phyloP scores from a whole-genome alignment of 2,888 invertebrate species.

The Coremacera marginata region DNA sequence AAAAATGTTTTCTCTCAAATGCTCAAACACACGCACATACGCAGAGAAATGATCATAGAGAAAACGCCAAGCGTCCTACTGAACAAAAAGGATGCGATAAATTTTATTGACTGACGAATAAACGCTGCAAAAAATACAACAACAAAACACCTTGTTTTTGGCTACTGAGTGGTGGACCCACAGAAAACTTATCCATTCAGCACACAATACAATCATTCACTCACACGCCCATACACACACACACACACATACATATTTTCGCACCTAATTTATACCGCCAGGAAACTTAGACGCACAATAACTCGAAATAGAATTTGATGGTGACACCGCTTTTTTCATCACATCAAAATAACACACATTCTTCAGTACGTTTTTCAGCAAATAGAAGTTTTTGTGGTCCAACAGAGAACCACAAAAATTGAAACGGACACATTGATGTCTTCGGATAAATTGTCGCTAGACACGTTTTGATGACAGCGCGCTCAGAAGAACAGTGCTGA shows the following conservation, averaged over 20 bases:
- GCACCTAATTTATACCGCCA: not conserved
- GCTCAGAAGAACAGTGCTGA: not conserved
- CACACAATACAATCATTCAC: not conserved
- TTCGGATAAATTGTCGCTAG: not conserved
- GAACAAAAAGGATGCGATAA: conserved; percentile 16
- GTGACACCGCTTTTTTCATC: not conserved
- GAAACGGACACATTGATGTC: not conserved
- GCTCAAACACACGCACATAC: not conserved
- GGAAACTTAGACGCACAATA: not conserved
- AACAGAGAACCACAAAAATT: too few species aligned
- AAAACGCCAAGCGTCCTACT: not conserved
- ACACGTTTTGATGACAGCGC: not conserved
- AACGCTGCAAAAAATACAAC: not conserved
- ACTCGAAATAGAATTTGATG: not conserved
- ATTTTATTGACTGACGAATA: conserved; percentile 1
- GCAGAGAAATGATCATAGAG: not conserved
- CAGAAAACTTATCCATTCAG: not conserved
- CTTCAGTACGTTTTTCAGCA: too few species aligned
- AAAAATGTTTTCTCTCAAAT: too few species aligned
- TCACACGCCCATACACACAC: not conserved
- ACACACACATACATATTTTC: not conserved
- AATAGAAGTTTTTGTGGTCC: too few species aligned
- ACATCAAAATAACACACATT: not conserved
- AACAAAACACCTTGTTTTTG: conserved; percentile 6
- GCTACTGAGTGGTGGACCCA: not conserved